phyloP scores from a whole-genome alignment of 2,888 invertebrate species.

The Hipparchia semele region DNA sequence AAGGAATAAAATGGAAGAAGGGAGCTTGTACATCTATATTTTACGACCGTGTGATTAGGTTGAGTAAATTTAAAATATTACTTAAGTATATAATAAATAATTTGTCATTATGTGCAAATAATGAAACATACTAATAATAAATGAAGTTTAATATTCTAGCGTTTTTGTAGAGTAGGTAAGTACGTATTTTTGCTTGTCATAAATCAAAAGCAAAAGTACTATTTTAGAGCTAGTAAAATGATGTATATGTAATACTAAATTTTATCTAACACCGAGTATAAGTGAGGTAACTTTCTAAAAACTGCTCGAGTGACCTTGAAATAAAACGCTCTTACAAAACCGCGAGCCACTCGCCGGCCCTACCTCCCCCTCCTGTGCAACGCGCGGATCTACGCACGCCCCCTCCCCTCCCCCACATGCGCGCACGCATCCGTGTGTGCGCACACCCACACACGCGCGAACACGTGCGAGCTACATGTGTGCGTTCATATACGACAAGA shows the following conservation, averaged over 20 bases:
- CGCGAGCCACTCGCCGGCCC: conserved; percentile 75
- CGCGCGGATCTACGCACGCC: conserved; percentile 69
- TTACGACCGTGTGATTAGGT: no score
- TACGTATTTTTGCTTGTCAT: not conserved
- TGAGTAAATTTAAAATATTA: no score
- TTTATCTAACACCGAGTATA: conserved; percentile 64
- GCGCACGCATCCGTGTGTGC: conserved; percentile 53
- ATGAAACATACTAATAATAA: not conserved
- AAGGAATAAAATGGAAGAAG: no score
- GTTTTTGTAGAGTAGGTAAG: not conserved
- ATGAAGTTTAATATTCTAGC: not conserved
- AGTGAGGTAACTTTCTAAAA: conserved; percentile 82
- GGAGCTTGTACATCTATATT: no score
- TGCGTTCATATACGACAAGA: conserved; percentile 48
- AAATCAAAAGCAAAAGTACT: conserved; percentile 23
- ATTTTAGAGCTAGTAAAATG: conserved; percentile 16
- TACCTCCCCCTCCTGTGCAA: conserved; percentile 62
- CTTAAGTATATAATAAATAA: no score
- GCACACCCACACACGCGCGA: conserved; percentile 46
- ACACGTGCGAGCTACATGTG: conserved; percentile 48
- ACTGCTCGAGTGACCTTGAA: conserved; percentile 82
- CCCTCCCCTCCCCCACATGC: conserved; percentile 47
- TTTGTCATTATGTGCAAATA: no score
- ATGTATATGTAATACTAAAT: conserved; percentile 47
- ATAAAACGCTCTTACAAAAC: conserved; percentile 82